Percentiles rank a stretch among this genome's conserved stretches.
Conservation (phyloP, 1,140 invertebrate genomes). For the Ephestia elutella region DNA sequence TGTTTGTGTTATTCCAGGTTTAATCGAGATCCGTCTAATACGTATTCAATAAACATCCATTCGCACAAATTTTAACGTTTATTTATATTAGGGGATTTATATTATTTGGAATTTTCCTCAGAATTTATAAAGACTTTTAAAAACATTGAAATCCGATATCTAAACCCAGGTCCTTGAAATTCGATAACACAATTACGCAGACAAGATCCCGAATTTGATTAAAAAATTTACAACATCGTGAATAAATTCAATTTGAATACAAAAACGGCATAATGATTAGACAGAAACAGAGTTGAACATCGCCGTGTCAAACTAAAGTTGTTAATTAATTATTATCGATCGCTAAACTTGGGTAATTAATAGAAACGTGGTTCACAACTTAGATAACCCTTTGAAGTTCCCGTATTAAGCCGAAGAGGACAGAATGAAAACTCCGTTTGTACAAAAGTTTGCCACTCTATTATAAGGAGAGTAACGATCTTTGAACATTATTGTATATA, state of each 20-base stretch:
- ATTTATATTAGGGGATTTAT: too few relatives aligned
- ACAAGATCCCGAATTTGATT: not conserved
- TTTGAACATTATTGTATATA: not conserved
- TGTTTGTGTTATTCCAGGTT: too few relatives aligned
- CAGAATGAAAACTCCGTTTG: conserved; percentile 52
- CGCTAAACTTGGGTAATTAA: conserved; percentile 55
- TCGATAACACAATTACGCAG: not conserved
- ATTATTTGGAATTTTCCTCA: too few relatives aligned
- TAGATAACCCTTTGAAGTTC: conserved; percentile 62
- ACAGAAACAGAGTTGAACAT: conserved; percentile 13
- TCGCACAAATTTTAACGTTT: too few relatives aligned
- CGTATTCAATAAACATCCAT: too few relatives aligned
- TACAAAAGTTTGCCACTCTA: conserved; percentile 46
- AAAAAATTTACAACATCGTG: not conserved
- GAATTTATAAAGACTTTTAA: not conserved
- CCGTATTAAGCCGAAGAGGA: conserved; percentile 55
- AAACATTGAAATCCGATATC: not conserved
- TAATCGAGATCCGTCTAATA: too few relatives aligned
- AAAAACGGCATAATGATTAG: conserved; percentile 14
- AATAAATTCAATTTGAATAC: conserved; percentile 10
- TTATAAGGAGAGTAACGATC: conserved; percentile 23
- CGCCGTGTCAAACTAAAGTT: conserved; percentile 33
- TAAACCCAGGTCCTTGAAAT: not conserved
- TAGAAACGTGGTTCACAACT: conserved; percentile 57
- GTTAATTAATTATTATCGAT: conserved; percentile 65